Base-by-base conservation (phyloP, 53 echinoderm and acorn worm genomes). In the Actinopyga echinites region DNA sequence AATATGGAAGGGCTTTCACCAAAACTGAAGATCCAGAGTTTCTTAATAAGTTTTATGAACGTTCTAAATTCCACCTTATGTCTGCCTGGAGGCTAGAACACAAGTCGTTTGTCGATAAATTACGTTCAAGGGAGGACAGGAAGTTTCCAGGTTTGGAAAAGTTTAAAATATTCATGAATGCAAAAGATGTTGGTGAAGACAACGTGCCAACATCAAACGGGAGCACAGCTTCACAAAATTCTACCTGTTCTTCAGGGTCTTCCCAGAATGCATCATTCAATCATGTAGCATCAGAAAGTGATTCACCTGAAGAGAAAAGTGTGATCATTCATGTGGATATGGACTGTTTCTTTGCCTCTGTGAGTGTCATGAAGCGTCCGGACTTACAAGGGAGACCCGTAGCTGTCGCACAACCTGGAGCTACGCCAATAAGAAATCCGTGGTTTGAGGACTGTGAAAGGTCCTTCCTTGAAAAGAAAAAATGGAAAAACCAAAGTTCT, bases 281-380 rank as follows among this genome's bases (percentile, higher is more conserved):
- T 49, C 15, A 49, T 15, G 49, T 0, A 13, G 17, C 13, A 13
- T 49, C 49, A 49, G 49, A 1, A 49, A 77, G 17, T 9, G 30
- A 4, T 32, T 5, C 29, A 3, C 20, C 54, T 29, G 77, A 56
- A 19, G 77, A 77, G 10, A 77, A 77, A 31, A 77, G 89, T 29
- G 82, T 86, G 33, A 90, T 97, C 63, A 97, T 97, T 94, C 97
- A 97, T 38, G 37, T 94, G 19, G 97, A 97, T 30, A 97, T 97
- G 97, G 97, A 97, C 37, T 97, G 97, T 83, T 97, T 97, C 90
- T 97, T 97, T 83, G 97, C 94, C 23, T 92, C 97, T 0, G 97
- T 97, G 2, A 90, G 97, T 23, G 79, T 97, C 33, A 84, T 92
- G 23, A 89, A 88, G 30, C 86, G 78, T 9, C 97, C 97, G 3